A percentile compares a stretch with the other conserved stretches of the same genome.
These are phyloP conservation scores for Heterotilapia buettikoferi DNA, from an alignment of 2,113 vertebrate species.

Conservation along the genomic window DNA sequence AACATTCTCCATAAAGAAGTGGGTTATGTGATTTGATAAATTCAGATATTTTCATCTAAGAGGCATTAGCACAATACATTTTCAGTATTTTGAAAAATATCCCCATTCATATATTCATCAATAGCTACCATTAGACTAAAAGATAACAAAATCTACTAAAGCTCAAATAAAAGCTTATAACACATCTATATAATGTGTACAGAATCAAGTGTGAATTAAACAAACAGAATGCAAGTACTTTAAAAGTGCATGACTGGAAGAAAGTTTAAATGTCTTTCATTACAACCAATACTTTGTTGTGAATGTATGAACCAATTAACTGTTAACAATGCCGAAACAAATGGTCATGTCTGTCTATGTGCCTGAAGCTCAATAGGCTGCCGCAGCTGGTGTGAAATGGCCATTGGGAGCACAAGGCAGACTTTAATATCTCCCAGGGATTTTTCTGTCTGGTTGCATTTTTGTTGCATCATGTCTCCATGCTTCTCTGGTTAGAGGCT, in stretches of 20 bases:
- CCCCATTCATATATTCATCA: neutral
- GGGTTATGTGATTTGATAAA: neutral
- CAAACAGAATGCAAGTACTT: neutral
- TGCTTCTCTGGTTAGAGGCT: neutral
- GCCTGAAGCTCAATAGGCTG: neutral
- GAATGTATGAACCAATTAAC: neutral
- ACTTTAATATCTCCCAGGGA: slow-evolving; percentile 27
- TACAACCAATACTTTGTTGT: neutral
- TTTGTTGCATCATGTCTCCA: slow-evolving; percentile 50
- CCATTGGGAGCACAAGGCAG: slow-evolving; percentile 24
- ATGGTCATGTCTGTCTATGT: neutral
- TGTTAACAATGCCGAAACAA: neutral
- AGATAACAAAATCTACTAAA: neutral
- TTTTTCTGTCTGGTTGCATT: slow-evolving; percentile 54
- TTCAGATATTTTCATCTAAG: neutral
- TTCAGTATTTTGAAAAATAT: neutral
- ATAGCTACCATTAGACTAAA: neutral
- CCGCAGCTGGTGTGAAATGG: slow-evolving; percentile 13
- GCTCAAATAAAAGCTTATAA: neutral
- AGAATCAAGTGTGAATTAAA: neutral
- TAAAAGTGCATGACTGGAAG: neutral
- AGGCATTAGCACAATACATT: neutral
- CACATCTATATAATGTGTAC: neutral
- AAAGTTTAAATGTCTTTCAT: neutral
- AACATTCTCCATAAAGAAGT: neutral